Percentiles rank a stretch among this genome's conserved stretches.
Conservation (phyloP, 2,113 vertebrate species). For the Siniperca knerii region DNA sequence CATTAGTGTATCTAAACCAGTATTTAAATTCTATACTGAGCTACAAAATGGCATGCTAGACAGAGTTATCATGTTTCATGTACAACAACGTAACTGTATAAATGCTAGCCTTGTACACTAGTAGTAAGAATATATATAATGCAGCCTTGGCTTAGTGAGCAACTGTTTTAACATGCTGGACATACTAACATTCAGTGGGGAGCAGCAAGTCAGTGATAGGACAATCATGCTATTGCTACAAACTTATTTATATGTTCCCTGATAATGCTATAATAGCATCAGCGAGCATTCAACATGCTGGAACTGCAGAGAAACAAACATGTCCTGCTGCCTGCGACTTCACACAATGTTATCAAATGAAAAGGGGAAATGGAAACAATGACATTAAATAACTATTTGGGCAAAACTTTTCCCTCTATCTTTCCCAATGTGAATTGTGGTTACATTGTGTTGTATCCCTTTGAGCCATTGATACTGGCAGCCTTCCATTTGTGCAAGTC, state of each 20-base stretch:
- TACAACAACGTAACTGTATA: not conserved
- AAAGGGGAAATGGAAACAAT: constrained; percentile 75
- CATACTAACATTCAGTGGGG: not conserved
- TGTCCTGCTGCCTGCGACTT: constrained; percentile 44
- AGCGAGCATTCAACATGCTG: constrained; percentile 23
- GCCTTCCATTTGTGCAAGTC: constrained; percentile 75
- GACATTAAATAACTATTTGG: constrained; percentile 74
- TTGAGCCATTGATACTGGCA: constrained; percentile 74
- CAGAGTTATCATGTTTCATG: constrained; percentile 2
- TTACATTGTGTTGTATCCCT: constrained; percentile 68
- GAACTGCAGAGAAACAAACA: constrained; percentile 60
- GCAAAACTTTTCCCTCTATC: constrained; percentile 65
- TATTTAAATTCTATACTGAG: not conserved
- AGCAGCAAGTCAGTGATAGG: not conserved
- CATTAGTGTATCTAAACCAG: not conserved
- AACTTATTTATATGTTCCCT: constrained; percentile 4
- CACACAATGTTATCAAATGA: constrained; percentile 70
- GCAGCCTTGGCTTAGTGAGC: not conserved
- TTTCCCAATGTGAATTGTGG: constrained; percentile 38
- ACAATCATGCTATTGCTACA: constrained; percentile 12
- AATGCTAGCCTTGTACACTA: not conserved
- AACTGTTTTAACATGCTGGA: not conserved
- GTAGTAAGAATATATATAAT: not conserved
- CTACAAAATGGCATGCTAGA: not conserved
- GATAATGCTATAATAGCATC: constrained; percentile 18